These are phyloP conservation scores for Drosophila sulfurigaster DNA, from an alignment of 1,140 invertebrate genomes.

Conservation along the genomic window DNA sequence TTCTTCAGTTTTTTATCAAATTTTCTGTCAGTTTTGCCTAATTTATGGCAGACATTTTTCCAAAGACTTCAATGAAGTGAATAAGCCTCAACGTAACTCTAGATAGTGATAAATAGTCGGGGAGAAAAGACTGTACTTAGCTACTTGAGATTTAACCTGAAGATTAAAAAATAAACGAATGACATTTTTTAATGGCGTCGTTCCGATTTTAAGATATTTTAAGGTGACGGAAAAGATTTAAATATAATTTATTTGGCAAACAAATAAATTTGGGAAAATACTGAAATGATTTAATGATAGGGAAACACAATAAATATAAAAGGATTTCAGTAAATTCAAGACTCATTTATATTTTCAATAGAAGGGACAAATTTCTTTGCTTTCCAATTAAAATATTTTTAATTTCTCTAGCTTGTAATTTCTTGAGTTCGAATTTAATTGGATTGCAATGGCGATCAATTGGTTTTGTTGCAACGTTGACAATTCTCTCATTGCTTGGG, in stretches of 20 bases:
- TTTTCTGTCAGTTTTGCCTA: conserved; percentile 74
- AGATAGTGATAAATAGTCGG: conserved; percentile 7
- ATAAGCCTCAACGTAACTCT: conserved; percentile 6
- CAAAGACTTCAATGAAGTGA: conserved; percentile 61
- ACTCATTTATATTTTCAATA: not conserved
- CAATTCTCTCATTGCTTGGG: conserved; percentile 28
- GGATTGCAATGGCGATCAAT: conserved; percentile 18
- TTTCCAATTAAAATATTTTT: too few species aligned
- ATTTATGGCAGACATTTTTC: conserved; percentile 62
- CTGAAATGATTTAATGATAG: too few species aligned
- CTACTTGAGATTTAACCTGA: conserved; percentile 19
- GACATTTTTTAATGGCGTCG: not conserved
- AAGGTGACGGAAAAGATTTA: not conserved
- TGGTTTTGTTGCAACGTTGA: conserved; percentile 28
- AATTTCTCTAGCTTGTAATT: not conserved
- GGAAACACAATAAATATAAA: too few species aligned
- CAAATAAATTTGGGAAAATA: too few species aligned
- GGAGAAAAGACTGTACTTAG: not conserved
- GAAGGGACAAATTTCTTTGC: not conserved
- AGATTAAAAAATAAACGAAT: conserved; percentile 6
- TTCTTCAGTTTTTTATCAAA: conserved; percentile 67
- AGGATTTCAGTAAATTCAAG: too few species aligned
- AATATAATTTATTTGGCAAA: too few species aligned
- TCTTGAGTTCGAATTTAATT: conserved; percentile 32
- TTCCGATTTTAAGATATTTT: not conserved